Evolutionary conservation across 2,797 vertebrate genomes (phyloP).

Genomic region (Alcedo quadribrachys): DNA sequence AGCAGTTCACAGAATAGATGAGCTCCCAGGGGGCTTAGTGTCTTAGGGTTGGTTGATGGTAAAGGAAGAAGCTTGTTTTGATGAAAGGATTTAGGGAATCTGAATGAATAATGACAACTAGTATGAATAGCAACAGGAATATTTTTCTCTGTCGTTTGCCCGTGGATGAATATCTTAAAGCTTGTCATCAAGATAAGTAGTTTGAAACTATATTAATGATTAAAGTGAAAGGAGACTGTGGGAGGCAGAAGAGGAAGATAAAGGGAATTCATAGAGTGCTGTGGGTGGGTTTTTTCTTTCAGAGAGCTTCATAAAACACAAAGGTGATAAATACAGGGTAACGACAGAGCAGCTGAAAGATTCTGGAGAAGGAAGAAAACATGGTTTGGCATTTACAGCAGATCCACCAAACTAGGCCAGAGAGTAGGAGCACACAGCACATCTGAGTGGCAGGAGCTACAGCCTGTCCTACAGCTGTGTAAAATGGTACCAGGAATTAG

Average conservation of each 20-base stretch:
- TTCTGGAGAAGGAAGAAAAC: constrained; percentile 2
- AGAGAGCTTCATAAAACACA: constrained; percentile 11
- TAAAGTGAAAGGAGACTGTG: constrained; percentile 35
- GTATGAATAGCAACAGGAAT: background rate
- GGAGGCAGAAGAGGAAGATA: constrained; percentile 16
- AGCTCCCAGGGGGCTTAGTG: constrained; percentile 28
- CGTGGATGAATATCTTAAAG: constrained; percentile 2
- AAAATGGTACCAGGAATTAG: background rate
- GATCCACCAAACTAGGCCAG: background rate
- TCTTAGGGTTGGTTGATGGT: constrained; percentile 18
- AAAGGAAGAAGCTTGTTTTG: constrained; percentile 49
- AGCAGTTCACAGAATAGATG: constrained; percentile 48
- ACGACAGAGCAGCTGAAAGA: background rate
- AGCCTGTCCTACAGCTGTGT: background rate
- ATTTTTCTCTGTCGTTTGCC: background rate
- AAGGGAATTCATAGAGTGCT: background rate
- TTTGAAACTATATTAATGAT: constrained; percentile 46
- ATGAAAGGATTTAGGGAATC: constrained; percentile 15
- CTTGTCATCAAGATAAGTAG: constrained; percentile 36
- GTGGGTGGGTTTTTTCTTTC: constrained; percentile 45
- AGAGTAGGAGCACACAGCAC: background rate
- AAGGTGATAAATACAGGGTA: constrained; percentile 26
- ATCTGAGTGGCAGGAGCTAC: background rate
- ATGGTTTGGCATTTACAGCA: background rate
- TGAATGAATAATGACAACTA: constrained; percentile 30